These are phyloP conservation scores for Drosophila kepulauana DNA, from an alignment of 1,140 invertebrate species.

Conservation along the genomic window DNA sequence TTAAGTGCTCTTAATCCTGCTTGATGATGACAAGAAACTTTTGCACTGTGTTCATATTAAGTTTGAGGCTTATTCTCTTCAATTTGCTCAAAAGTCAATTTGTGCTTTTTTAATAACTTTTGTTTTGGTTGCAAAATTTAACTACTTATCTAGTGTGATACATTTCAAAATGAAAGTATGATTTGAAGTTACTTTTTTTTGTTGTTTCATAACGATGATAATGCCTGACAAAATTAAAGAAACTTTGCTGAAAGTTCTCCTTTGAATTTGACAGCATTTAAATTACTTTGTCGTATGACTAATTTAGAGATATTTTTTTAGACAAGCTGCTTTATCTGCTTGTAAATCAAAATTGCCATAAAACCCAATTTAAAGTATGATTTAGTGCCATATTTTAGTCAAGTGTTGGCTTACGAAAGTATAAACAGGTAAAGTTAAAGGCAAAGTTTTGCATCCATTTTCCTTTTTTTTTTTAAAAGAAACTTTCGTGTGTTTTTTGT, in stretches of 20 bases:
- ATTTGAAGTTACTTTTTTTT: no score
- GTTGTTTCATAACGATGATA: no score
- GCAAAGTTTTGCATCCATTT: conserved; percentile 4
- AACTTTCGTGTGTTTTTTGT: conserved; percentile 14
- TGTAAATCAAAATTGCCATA: neutral
- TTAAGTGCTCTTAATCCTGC: conserved; percentile 7
- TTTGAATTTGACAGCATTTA: no score
- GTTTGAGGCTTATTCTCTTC: neutral
- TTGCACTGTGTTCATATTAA: neutral
- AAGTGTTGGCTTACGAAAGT: neutral
- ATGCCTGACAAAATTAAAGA: no score
- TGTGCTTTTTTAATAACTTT: neutral
- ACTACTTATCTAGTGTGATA: no score
- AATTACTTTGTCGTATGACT: no score
- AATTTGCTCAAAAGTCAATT: neutral
- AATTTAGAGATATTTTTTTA: no score
- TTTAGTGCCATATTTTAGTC: neutral
- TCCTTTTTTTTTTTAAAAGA: neutral
- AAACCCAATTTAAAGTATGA: neutral
- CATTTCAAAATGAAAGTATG: no score
- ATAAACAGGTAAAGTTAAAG: conserved; percentile 4
- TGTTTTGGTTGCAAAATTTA: no score
- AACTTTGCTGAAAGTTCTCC: no score
- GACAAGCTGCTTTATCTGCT: no score
- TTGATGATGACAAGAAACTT: conserved; percentile 6